Base-by-base conservation (phyloP, 2,797 vertebrate genomes). In the Aplochiton taeniatus region DNA sequence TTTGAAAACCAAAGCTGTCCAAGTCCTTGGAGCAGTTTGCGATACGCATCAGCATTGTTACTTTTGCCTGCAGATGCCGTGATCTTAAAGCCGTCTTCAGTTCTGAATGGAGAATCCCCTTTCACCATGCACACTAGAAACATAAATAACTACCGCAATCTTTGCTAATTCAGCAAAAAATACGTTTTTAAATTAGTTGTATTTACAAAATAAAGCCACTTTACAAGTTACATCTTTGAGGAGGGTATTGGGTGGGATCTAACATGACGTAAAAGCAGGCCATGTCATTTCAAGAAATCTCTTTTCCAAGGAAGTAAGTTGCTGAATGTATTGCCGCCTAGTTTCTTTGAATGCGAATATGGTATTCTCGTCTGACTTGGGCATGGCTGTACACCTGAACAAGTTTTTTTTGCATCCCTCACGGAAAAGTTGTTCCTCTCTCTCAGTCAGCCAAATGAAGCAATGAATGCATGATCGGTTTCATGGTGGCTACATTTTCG, bases 281-380 rank as follows among this genome's bases (percentile, higher is more conserved):
- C 41, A 53, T 41, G 17, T 41, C 44, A 53, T 16, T 44, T 54
- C 51, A 54, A 19, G 13, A n/a, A 61, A 61, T 61, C 14, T 16
- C 14, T 54, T 11, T n/a, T 64, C 42, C 45, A 55, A 42, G 49
- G 47, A 47, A 62, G 45, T 43, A 14, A 64, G 62, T 19, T 64
- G 50, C 20, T 53, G 41, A 60, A 52, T 31, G 49, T 67, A 60
- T 20, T 16, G 8, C 51, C 41, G 11, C 44, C 41, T 9, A 42
- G 41, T 18, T 19, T 61, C 44, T 59, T 67, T 60, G 11, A 43
- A 53, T 18, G 41, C 31, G 18, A 45, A 16, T 41, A 50, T 31
- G 45, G 18, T 14, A 53, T 43, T 11, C 9, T 65, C 54, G 47
- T 14, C 54, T 65, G 56, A 20, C 47, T 59, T 45, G 42, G 65